Conservation (phyloP, 2,888 invertebrate species). For the Cheilosia pagana region DNA sequence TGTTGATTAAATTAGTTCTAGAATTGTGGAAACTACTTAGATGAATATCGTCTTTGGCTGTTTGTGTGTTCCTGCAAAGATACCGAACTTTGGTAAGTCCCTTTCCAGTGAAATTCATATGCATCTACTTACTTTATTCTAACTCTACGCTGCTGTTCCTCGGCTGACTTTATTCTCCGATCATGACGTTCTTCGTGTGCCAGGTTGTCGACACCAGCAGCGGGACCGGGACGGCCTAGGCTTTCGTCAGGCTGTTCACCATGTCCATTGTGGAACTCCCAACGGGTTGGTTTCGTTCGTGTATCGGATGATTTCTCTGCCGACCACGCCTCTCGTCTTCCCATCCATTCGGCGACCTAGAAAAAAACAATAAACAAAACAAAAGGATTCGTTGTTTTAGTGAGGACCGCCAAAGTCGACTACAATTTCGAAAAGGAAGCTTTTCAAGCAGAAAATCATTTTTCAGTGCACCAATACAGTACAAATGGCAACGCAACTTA, state of each 20-base stretch:
- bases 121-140: conserved; percentile 80
- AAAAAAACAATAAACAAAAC: conserved; percentile 37
- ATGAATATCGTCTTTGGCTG: conserved; percentile 82
- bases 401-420: background rate
- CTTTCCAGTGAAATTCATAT: background rate
- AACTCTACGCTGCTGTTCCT: conserved; percentile 81
- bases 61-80: conserved; percentile 80
- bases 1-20: conserved; percentile 83
- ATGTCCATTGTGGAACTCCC: conserved; percentile 89
- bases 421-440: conserved; percentile 8
- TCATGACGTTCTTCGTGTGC: conserved; percentile 76
- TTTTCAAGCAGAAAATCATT: conserved; percentile 28
- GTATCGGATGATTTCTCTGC: conserved; percentile 88
- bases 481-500: conserved; percentile 32
- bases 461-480: conserved; percentile 25
- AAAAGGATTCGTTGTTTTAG: background rate
- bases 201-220: conserved; percentile 79
- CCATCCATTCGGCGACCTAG: conserved; percentile 88
- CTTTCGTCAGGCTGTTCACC: conserved; percentile 81
- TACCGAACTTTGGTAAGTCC: background rate
- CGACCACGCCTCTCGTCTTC: conserved; percentile 93
- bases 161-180: conserved; percentile 80
- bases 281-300: conserved; percentile 88
- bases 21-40: conserved; percentile 82
- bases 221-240: conserved; percentile 79